Conservation (phyloP, 1,140 invertebrate genomes). For the Centruroides vittatus region DNA sequence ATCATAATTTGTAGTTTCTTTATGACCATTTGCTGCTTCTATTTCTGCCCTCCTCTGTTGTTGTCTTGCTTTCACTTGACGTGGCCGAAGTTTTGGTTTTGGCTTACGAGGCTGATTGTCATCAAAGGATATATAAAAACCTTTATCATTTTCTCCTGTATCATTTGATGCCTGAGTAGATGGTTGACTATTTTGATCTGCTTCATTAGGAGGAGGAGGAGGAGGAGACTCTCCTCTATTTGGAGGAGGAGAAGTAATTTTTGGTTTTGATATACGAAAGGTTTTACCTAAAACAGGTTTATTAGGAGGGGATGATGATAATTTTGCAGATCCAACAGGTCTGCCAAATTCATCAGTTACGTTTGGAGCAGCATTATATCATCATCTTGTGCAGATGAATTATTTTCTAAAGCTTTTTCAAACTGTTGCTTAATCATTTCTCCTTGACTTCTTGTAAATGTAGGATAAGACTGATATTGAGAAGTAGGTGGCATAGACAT, state of each 20-base stretch:
- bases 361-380: not conserved
- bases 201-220: not conserved
- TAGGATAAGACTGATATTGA: too few relatives aligned
- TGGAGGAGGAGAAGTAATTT: slow-evolving; percentile 12
- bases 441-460: too few relatives aligned
- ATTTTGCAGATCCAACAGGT: not conserved
- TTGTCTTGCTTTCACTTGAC: slow-evolving; percentile 28
- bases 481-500: too few relatives aligned
- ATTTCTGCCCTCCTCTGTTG: slow-evolving; percentile 14
- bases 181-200: too few relatives aligned
- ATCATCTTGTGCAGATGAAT: not conserved
- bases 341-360: slow-evolving; percentile 13
- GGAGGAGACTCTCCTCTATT: slow-evolving; percentile 4
- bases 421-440: not conserved
- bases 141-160: slow-evolving; percentile 44
- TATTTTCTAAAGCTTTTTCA: not conserved
- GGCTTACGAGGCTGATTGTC: slow-evolving; percentile 65
- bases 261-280: slow-evolving; percentile 16
- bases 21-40: slow-evolving; percentile 1
- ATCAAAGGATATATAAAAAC: slow-evolving; percentile 91
- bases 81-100: slow-evolving; percentile 65
- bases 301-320: slow-evolving; percentile 15
- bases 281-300: slow-evolving; percentile 15
- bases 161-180: slow-evolving; percentile 16
- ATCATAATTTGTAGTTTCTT: too few relatives aligned